Base-by-base conservation (phyloP, 2,113 vertebrate species). In the Stomatorhinus ivindoensis region DNA sequence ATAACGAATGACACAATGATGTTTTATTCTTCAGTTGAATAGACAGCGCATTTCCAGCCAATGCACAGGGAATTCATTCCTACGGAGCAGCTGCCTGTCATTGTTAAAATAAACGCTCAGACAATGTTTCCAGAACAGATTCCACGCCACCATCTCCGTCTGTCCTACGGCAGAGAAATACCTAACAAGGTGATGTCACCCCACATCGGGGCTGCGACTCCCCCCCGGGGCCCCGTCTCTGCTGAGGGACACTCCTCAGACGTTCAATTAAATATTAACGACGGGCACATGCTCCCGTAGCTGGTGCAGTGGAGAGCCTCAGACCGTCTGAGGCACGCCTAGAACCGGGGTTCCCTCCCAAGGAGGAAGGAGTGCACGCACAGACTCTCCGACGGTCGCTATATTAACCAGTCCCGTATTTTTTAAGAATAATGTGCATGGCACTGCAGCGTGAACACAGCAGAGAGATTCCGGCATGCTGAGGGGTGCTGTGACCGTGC, bases 261-360 rank as follows among this genome's bases (percentile, higher is more conserved):
- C 85, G n/a, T 39, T 39, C 85, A 86, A 86, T 50, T 35, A 53
- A 86, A 83, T 83, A 83, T 83, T 83, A 83, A 86, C 44, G 27
- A 55, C 48, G 39, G 10, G 47, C n/a, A 55, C 47, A 51, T 24
- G 2, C 69, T 31, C 55, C 10, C 24, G 13, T 39, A 11, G 9
- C 48, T 55, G 47, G 50, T 21, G 10, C 31, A 46, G 19, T 10
- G 15, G 76, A 53, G 50, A 82, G 11, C 50, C 31, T 21, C 17
- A 55, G 73, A 19, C 69, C 5, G 19, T 69, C 47, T 53, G 47
- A 9, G 47, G 39, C 17, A 1, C 65, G 15, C 88, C 13, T 6
- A 69, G 13, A 44, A 21, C 47, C 76, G 39, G 61, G 19, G 76
- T 53, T 35, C 50, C 88, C 69, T 47, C 35, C 3, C 3, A 27